Evolutionary conservation across 1,140 invertebrate genomes (phyloP).

Genomic region (Pararge aegeria): DNA sequence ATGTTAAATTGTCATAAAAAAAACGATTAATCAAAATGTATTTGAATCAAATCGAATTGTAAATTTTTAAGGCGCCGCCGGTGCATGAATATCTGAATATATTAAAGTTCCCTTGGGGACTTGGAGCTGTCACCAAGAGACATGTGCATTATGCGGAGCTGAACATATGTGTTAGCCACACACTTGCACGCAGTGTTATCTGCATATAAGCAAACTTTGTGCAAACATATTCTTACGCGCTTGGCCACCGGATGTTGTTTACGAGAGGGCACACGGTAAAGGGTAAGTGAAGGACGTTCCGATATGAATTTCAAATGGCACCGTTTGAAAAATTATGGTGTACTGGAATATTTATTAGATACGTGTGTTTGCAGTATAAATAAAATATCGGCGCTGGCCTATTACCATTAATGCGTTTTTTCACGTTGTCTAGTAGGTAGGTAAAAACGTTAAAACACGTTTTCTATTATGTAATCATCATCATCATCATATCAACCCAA

Average conservation of each 20-base stretch:
- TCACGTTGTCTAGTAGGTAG: not conserved
- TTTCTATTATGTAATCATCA: no score
- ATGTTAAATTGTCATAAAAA: not conserved
- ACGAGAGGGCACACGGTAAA: slow-evolving; percentile 41
- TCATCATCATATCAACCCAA: no score
- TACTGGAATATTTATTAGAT: slow-evolving; percentile 1
- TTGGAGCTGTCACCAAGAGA: slow-evolving; percentile 9
- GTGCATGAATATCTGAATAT: slow-evolving; percentile 2
- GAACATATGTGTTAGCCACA: not conserved
- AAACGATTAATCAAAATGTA: not conserved
- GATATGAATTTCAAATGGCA: slow-evolving; percentile 64
- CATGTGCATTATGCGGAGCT: slow-evolving; percentile 25
- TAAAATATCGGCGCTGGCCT: not conserved
- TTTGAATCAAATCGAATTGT: slow-evolving; percentile 12
- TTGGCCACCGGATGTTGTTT: slow-evolving; percentile 54
- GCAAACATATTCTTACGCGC: slow-evolving; percentile 26
- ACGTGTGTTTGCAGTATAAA: not conserved
- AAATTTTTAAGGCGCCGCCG: slow-evolving; percentile 21
- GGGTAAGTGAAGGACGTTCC: slow-evolving; percentile 62
- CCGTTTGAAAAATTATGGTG: slow-evolving; percentile 26
- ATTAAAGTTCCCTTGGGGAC: slow-evolving; percentile 1
- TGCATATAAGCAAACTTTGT: slow-evolving; percentile 8
- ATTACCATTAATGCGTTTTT: not conserved
- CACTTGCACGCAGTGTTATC: slow-evolving; percentile 11
- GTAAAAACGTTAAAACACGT: no score